phyloP scores from a whole-genome alignment of 2,888 invertebrate species.

The Euplexia lucipara region DNA sequence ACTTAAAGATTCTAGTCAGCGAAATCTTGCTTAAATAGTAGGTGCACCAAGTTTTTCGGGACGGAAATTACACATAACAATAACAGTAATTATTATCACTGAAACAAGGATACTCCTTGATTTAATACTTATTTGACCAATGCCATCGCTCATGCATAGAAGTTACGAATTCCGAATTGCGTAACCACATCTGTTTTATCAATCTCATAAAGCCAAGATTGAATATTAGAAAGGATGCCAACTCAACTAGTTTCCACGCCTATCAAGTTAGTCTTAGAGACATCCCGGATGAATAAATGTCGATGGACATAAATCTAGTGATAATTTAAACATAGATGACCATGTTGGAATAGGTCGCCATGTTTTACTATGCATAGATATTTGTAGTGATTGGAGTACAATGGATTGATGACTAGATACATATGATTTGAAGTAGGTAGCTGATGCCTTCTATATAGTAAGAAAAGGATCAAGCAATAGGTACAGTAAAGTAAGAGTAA shows the following conservation, averaged over 20 bases:
- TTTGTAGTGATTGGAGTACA: slow-evolving; percentile 24
- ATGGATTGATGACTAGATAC: slow-evolving; percentile 6
- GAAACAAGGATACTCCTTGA: too few species aligned
- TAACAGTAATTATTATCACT: too few species aligned
- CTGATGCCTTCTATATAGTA: too few species aligned
- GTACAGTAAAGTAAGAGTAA: too few species aligned
- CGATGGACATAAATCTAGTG: slow-evolving; percentile 40
- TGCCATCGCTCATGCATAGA: not conserved
- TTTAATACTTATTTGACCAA: too few species aligned
- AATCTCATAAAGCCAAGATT: slow-evolving; percentile 17
- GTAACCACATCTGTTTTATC: not conserved
- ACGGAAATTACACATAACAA: too few species aligned
- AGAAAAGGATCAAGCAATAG: too few species aligned
- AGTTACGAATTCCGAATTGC: not conserved
- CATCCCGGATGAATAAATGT: slow-evolving; percentile 44
- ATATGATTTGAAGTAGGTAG: slow-evolving; percentile 7
- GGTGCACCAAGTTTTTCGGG: too few species aligned
- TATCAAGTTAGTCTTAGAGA: slow-evolving; percentile 25
- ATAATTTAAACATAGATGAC: slow-evolving; percentile 53
- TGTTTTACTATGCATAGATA: slow-evolving; percentile 42
- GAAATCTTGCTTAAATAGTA: too few species aligned
- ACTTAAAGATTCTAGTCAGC: too few species aligned
- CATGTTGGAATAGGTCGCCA: slow-evolving; percentile 23
- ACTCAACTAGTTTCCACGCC: slow-evolving; percentile 30
- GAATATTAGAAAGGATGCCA: slow-evolving; percentile 31